Evolutionary conservation across 2,113 vertebrate species (phyloP).

Genomic region (Pachycephala philippinensis): DNA sequence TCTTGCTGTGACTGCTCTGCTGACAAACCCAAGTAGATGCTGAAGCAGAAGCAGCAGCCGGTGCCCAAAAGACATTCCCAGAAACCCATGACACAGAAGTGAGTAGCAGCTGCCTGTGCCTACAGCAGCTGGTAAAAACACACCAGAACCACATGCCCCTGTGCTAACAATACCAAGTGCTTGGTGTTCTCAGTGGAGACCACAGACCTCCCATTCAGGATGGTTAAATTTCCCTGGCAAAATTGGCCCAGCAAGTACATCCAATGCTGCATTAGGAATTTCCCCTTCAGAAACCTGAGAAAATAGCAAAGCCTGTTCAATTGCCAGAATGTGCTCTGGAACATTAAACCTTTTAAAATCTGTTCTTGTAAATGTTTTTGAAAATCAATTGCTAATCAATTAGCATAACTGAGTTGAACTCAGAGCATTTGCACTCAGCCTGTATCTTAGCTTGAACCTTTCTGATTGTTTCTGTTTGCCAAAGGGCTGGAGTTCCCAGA

Average conservation of each 20-base stretch:
- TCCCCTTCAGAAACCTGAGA: not conserved
- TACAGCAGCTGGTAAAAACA: not conserved
- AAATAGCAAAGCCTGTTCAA: not conserved
- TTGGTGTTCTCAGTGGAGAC: not conserved
- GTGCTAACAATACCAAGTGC: accelerated
- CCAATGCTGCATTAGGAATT: not conserved
- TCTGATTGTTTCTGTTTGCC: not conserved
- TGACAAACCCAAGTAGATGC: not conserved
- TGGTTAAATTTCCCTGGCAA: not conserved
- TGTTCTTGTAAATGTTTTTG: not conserved
- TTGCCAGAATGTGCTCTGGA: not conserved
- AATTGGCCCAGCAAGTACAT: not conserved
- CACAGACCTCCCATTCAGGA: not conserved
- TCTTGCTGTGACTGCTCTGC: not conserved
- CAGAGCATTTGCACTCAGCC: not conserved
- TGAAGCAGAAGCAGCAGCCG: not conserved
- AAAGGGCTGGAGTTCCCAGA: not conserved
- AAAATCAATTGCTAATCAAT: not conserved
- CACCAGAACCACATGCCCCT: not conserved
- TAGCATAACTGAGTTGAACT: not conserved
- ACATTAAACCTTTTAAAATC: not conserved
- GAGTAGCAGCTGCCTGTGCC: not conserved
- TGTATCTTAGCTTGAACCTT: not conserved
- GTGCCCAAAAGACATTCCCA: not conserved
- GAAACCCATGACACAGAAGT: not conserved